A percentile compares a stretch with the other conserved stretches of the same genome.
phyloP scores from a whole-genome alignment of 2,797 vertebrate species.

The Morelia viridis region DNA sequence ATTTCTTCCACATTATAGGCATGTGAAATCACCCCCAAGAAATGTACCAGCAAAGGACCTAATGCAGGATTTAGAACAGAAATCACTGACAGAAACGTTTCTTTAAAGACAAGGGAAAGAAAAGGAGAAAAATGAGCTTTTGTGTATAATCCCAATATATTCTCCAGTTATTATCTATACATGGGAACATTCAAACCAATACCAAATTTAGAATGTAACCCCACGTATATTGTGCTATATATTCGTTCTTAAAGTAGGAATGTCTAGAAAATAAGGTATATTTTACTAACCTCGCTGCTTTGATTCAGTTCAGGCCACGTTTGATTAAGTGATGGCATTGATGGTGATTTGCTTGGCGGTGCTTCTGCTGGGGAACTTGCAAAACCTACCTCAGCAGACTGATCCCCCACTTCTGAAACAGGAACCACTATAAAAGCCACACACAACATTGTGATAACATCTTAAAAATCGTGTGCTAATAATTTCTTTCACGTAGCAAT shows the following conservation, averaged over 20 bases:
- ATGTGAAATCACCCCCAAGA: not conserved
- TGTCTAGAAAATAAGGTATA: not conserved
- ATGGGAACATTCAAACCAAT: not conserved
- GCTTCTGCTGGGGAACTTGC: conserved; percentile 93
- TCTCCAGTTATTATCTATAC: not conserved
- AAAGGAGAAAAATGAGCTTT: not conserved
- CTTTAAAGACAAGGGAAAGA: not conserved
- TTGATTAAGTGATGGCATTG: conserved; percentile 98
- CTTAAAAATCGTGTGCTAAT: conserved; percentile 24
- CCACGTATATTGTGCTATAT: not conserved
- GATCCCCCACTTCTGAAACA: conserved; percentile 85
- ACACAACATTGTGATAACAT: conserved; percentile 10
- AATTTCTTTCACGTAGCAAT: not conserved
- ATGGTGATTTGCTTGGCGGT: conserved; percentile 96
- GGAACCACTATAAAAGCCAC: conserved; percentile 63
- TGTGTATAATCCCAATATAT: not conserved
- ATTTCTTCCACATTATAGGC: not conserved
- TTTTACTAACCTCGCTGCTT: conserved; percentile 90
- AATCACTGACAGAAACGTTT: not conserved
- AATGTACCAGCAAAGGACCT: not conserved
- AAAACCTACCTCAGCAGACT: conserved; percentile 87
- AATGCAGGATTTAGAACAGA: not conserved
- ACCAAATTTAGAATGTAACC: not conserved
- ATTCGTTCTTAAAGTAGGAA: not conserved
- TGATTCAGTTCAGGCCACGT: conserved; percentile 98